Base-by-base conservation (phyloP, 2,888 invertebrate species). In the Latheticus oryzae region DNA sequence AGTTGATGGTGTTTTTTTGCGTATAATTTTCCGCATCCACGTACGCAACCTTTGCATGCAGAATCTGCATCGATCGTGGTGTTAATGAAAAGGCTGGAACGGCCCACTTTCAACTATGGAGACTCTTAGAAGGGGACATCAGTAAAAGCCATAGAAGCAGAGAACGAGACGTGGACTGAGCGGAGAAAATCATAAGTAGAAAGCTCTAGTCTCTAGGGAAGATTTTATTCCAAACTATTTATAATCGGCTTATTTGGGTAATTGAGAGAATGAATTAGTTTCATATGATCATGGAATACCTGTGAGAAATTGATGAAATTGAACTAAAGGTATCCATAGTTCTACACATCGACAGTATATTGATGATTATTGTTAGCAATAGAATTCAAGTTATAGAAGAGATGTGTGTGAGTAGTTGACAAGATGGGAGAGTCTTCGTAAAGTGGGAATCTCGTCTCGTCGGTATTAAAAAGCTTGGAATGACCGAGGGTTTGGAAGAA, bases 1-100 rank as follows among this genome's bases (percentile, higher is more conserved):
- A 32, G 35, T 8, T 28, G 28, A 11, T 40, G 30, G 32, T 23
- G 53, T 45, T 54, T 54, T n/a, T 54, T 54, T 54, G 54, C 35
- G 54, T 54, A 45, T 37, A 54, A 54, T 54, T 54, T 54, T 45
- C 54, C 54, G 45, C 54, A 54, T 54, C 54, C 54, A 54, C 54
- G 54, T 54, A 54, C 54, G 45, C 45, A 54, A 54, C 54, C 35
- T 54, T 54, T 52, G 30, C 52, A 42, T 33, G 33, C 52, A 45
- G 54, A 28, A 54, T 54, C 54, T 54, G 54, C 45, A 54, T 54
- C 54, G 54, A 54, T 54, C 54, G 54, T 19, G 9, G 43, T 45
- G 54, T 54, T 54, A 45, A 45, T 54, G 54, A 54, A 54, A 54
- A 54, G 54, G 54, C 54, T 35, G 54, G 54, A 43, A 26, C 54